phyloP scores from a whole-genome alignment of 2,888 invertebrate genomes.

The Maniola hyperantus region DNA sequence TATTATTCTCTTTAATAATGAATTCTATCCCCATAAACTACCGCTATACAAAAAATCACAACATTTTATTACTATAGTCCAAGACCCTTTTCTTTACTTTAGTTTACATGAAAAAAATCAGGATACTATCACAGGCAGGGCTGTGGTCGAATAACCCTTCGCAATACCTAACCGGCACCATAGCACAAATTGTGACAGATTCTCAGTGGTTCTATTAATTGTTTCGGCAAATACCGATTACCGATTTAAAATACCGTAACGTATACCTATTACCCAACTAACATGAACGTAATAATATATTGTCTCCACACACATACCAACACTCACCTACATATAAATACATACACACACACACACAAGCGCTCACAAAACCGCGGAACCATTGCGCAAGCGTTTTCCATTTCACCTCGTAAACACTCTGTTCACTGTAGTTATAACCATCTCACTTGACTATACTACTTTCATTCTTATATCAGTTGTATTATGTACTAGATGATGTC shows the following conservation, averaged over 20 bases:
- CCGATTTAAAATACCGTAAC: constrained; percentile 20
- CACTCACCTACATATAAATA: constrained; percentile 22
- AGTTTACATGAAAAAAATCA: no score
- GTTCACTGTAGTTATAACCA: constrained; percentile 34
- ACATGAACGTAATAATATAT: constrained; percentile 18
- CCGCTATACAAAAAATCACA: no score
- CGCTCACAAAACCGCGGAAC: constrained; percentile 42
- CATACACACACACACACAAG: constrained; percentile 8
- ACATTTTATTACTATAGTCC: no score
- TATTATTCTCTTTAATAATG: no score
- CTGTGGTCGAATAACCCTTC: no score
- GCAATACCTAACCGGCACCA: no score
- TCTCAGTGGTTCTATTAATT: background rate
- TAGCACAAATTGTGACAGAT: background rate
- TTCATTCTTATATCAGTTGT: constrained; percentile 38
- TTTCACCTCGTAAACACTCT: constrained; percentile 59
- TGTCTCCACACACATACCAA: constrained; percentile 35
- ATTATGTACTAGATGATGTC: no score
- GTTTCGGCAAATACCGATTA: background rate
- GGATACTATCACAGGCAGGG: no score
- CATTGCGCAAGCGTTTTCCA: constrained; percentile 80
- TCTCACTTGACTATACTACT: constrained; percentile 37
- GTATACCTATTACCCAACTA: constrained; percentile 29
- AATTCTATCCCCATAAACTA: no score
- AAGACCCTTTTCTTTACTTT: no score